Evolutionary conservation across 2,888 invertebrate genomes (phyloP).

Genomic region (Ornithoptera priamus): DNA sequence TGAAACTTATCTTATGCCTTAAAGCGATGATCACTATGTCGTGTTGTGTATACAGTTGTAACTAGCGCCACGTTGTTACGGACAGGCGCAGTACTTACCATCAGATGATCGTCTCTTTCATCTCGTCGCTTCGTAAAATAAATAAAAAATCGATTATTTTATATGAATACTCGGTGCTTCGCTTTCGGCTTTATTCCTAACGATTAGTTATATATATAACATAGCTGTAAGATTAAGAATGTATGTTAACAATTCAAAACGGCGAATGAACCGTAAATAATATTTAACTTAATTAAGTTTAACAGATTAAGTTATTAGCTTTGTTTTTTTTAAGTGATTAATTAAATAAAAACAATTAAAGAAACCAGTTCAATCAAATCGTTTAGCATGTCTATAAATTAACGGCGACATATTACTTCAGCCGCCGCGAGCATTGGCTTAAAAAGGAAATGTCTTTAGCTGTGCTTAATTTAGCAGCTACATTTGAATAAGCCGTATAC

Average conservation of each 20-base stretch:
- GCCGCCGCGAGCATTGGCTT: constrained; percentile 4
- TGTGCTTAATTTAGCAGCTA: constrained; percentile 6
- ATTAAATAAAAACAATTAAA: constrained; percentile 18
- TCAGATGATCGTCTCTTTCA: no score
- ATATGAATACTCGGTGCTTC: no score
- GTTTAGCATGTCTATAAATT: constrained; percentile 11
- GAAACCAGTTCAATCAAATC: constrained; percentile 16
- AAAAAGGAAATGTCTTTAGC: constrained; percentile 20
- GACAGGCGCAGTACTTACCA: no score
- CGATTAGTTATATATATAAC: background rate
- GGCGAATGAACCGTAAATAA: background rate
- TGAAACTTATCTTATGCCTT: no score
- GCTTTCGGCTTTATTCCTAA: no score
- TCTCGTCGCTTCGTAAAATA: no score
- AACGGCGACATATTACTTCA: constrained; percentile 1
- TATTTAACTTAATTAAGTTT: constrained; percentile 11
- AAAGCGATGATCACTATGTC: no score
- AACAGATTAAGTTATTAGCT: constrained; percentile 19
- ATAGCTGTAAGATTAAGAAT: background rate
- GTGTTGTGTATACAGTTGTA: no score
- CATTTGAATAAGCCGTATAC: constrained; percentile 18
- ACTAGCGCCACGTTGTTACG: no score
- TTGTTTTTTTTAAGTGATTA: constrained; percentile 7
- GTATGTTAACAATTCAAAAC: background rate
- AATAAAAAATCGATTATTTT: no score